Conservation (phyloP, 2,113 vertebrate species). For the Myxocyprinus asiaticus region DNA sequence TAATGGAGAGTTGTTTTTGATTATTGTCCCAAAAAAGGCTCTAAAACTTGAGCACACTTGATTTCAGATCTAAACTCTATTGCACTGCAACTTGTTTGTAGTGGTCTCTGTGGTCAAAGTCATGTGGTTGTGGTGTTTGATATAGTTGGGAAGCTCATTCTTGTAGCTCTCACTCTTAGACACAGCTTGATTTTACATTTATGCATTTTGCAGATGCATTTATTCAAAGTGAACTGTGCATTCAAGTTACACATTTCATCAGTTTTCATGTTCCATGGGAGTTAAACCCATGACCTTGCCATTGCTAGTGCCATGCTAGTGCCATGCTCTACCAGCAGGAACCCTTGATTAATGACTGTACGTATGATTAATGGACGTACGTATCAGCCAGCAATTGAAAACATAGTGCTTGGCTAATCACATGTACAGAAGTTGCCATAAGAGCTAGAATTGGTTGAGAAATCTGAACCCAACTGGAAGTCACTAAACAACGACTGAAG, state of each 20-base stretch:
- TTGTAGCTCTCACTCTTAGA: no score
- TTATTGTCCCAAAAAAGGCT: conserved; percentile 4
- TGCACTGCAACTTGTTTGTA: background rate
- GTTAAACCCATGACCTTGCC: no score
- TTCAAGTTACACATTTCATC: no score
- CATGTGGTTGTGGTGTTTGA: conserved; percentile 26
- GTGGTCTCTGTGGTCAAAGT: conserved; percentile 4
- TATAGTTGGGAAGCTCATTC: background rate
- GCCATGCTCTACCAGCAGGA: no score
- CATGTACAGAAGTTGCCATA: background rate
- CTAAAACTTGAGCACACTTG: background rate
- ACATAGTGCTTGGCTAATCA: conserved; percentile 42
- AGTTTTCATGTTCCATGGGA: no score
- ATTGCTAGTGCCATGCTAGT: no score
- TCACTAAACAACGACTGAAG: conserved; percentile 5
- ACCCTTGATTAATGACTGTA: no score
- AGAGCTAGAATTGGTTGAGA: conserved; percentile 23
- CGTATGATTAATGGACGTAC: no score
- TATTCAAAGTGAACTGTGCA: no score
- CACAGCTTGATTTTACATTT: no score
- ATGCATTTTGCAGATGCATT: no score
- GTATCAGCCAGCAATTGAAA: conserved; percentile 50
- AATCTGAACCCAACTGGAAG: conserved; percentile 17
- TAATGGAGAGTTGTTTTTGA: background rate
- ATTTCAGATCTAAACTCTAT: conserved; percentile 33